Evolutionary conservation across 30 jellyfish, hydroid and myxozoan species (phyloP).

Genomic region (Hydractinia symbiolongicarpus): DNA sequence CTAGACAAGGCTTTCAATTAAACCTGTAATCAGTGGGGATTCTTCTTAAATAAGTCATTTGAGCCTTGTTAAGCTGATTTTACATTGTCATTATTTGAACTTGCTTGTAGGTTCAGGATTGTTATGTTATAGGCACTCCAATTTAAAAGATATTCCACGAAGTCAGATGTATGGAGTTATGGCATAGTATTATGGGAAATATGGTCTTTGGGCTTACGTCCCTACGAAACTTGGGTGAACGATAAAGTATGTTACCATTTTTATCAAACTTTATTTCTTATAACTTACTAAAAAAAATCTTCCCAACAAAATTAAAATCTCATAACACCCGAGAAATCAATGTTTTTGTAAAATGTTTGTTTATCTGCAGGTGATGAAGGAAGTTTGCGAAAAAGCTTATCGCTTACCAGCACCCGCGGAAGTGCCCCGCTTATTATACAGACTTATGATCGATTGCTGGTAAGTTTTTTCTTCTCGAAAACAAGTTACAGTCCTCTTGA

Average conservation of each 20-base stretch:
- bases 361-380: conserved; percentile 63
- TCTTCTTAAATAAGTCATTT: background rate
- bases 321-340: background rate
- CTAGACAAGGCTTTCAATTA: background rate
- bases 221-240: conserved; percentile 70
- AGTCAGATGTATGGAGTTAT: conserved; percentile 93
- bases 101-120: background rate
- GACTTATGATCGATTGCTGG: conserved; percentile 95
- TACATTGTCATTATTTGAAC: too few species aligned
- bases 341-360: background rate
- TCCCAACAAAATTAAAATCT: background rate
- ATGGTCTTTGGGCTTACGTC: conserved; percentile 82
- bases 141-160: conserved; percentile 66
- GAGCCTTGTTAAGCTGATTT: too few species aligned
- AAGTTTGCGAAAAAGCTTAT: conserved; percentile 72
- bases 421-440: conserved; percentile 73
- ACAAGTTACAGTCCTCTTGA: background rate
- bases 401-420: conserved; percentile 85
- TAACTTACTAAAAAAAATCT: background rate
- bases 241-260: conserved; percentile 23
- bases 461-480: conserved; percentile 10
- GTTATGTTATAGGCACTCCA: conserved; percentile 55
- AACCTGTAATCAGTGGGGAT: background rate
- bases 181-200: conserved; percentile 85
- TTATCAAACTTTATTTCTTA: background rate